Base-by-base conservation (phyloP, 2,113 vertebrate species). In the Thamnaconus septentrionalis region DNA sequence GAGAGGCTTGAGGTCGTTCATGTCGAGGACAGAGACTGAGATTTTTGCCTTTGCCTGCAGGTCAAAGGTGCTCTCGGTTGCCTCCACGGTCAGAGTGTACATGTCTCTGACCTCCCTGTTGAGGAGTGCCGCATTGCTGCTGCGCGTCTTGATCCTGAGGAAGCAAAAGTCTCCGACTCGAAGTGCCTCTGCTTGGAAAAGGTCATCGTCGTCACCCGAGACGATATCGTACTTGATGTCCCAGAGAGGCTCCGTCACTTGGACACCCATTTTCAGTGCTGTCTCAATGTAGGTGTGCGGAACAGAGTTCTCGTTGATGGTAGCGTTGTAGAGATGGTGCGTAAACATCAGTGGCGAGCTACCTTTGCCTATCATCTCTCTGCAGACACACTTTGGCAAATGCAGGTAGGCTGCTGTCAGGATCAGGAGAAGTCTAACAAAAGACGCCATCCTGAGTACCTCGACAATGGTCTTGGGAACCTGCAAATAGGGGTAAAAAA, bases 1-100 rank as follows among this genome's bases (percentile, higher is more conserved):
- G 12, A 99, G 96, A 5, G 96, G 96, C 66, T 95, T 98, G 66
- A 99, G 86, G 86, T 99, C 97, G 43, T 99, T 98, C 68, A 89
- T 94, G 85, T 99, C 97, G 52, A 98, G 90, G 73, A 99, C 94
- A 41, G 87, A 93, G 18, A 99, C 87, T 53, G 91, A 85, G 41
- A 98, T 95, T 12, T 93, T 96, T 2, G 95, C 93, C 89, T 92
- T 89, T 0, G 92, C 89, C 78, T 93, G 88, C 0, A 91, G 87
- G 7, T 88, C 68, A 59, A 80, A 89, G n/a, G 85, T 92, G 70
- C 79, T 93, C 69, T 97, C 97, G 0, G 87, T 89, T 48, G 95
- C 96, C 76, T 95, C 93, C 58, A 98, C 86, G 8, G 94, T 93
- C 65, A 99, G 88, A 1, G 91, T 89, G 68, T 97, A 99, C 59